Evolutionary conservation across 1,140 invertebrate species (phyloP).

Genomic region (Drosophila kepulauana): DNA sequence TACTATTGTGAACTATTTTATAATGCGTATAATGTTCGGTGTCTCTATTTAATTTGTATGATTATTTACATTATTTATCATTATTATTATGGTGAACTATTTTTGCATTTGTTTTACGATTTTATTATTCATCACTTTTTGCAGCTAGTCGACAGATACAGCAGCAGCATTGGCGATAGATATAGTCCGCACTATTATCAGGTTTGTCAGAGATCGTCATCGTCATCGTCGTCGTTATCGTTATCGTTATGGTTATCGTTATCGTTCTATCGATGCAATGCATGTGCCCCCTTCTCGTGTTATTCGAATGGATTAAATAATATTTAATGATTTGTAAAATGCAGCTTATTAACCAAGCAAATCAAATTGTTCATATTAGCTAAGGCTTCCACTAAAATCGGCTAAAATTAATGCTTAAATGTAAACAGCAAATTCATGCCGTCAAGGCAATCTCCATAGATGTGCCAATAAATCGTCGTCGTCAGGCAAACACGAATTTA

Average conservation of each 20-base stretch:
- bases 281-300: not conserved
- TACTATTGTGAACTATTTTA: no score
- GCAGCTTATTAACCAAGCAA: not conserved
- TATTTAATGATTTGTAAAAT: no score
- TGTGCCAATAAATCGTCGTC: constrained; percentile 29
- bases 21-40: no score
- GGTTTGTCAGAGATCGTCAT: constrained; percentile 58
- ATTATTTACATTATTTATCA: not conserved
- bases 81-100: not conserved
- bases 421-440: not conserved
- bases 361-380: not conserved
- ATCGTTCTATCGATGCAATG: not conserved
- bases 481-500: constrained; percentile 5
- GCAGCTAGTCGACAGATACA: constrained; percentile 78
- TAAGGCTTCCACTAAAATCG: not conserved
- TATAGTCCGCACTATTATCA: constrained; percentile 82
- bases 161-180: constrained; percentile 80
- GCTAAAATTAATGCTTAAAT: not conserved
- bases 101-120: constrained; percentile 2
- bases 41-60: not conserved
- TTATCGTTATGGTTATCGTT: not conserved
- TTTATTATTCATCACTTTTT: constrained; percentile 38
- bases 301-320: not conserved
- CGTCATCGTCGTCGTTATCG: no score
- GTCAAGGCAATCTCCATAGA: constrained; percentile 17